phyloP scores from a whole-genome alignment of 2,888 invertebrate species.

The Selenia dentaria region DNA sequence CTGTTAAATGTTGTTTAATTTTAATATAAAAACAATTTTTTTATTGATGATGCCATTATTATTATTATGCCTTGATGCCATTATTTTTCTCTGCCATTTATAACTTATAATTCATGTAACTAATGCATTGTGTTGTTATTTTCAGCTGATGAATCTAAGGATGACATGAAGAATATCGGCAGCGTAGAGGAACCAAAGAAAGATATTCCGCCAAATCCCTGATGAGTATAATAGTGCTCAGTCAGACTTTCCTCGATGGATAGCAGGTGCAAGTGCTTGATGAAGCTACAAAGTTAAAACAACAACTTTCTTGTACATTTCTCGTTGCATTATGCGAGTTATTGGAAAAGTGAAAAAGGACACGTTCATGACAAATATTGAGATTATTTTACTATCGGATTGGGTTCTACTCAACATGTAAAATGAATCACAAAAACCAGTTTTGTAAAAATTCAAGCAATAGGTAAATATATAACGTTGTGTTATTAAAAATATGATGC shows the following conservation, averaged over 20 bases:
- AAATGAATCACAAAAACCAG: too few relatives aligned
- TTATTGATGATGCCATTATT: too few relatives aligned
- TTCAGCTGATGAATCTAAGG: constrained; percentile 87
- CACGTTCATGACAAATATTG: constrained; percentile 1
- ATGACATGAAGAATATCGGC: constrained; percentile 82
- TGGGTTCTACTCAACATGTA: too few relatives aligned
- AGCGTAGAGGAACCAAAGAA: constrained; percentile 88
- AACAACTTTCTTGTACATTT: constrained; percentile 30
- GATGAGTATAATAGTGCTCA: constrained; percentile 65
- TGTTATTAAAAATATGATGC: too few relatives aligned
- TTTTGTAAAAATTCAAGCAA: too few relatives aligned
- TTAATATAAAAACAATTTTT: too few relatives aligned
- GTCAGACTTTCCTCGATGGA: constrained; percentile 18
- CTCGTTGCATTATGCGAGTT: constrained; percentile 26
- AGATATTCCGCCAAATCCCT: constrained; percentile 87
- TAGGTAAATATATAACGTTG: too few relatives aligned
- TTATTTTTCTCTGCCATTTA: too few relatives aligned
- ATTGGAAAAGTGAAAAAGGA: constrained; percentile 24
- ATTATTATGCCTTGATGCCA: too few relatives aligned
- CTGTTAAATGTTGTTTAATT: too few relatives aligned
- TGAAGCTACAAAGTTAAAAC: constrained; percentile 4
- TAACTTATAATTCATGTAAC: not conserved
- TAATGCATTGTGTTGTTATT: constrained; percentile 25
- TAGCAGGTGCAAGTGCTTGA: constrained; percentile 31
- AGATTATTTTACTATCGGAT: not conserved